Conservation (phyloP, 2,113 vertebrate species). For the Phainopepla nitens region DNA sequence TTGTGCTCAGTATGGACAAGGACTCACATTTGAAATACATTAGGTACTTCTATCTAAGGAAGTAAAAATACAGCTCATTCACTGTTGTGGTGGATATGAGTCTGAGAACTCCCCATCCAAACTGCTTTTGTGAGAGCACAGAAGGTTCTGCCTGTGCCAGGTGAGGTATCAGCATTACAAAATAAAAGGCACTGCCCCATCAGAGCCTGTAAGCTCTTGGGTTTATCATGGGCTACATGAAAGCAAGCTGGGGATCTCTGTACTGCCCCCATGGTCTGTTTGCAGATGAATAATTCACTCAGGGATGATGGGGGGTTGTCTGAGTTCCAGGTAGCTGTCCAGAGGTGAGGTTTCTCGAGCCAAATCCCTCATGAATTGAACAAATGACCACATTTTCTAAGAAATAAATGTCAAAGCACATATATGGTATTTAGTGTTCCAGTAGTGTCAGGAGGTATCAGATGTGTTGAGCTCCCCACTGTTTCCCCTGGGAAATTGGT, state of each 20-base stretch:
- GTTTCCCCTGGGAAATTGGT: not conserved
- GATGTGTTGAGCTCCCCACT: not conserved
- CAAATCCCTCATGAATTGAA: not conserved
- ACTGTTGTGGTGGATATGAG: not conserved
- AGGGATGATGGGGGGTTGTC: not conserved
- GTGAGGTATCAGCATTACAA: not conserved
- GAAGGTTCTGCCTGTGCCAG: not conserved
- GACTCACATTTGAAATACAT: not conserved
- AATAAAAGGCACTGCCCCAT: not conserved
- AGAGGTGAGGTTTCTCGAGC: not conserved
- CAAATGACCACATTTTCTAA: not conserved
- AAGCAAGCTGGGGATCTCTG: not conserved
- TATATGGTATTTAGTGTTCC: not conserved
- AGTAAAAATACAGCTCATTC: not conserved
- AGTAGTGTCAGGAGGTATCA: not conserved
- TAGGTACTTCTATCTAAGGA: not conserved
- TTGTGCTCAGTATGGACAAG: rapidly evolving
- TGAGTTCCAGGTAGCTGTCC: not conserved
- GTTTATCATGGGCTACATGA: not conserved
- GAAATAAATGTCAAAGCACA: not conserved
- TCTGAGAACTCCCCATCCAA: not conserved
- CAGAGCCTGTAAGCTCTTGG: not conserved
- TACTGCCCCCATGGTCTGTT: not conserved
- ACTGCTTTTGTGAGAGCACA: not conserved
- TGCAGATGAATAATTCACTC: not conserved